Base-by-base conservation (phyloP, 2,888 invertebrate species). In the Cyaniris semiargus region DNA sequence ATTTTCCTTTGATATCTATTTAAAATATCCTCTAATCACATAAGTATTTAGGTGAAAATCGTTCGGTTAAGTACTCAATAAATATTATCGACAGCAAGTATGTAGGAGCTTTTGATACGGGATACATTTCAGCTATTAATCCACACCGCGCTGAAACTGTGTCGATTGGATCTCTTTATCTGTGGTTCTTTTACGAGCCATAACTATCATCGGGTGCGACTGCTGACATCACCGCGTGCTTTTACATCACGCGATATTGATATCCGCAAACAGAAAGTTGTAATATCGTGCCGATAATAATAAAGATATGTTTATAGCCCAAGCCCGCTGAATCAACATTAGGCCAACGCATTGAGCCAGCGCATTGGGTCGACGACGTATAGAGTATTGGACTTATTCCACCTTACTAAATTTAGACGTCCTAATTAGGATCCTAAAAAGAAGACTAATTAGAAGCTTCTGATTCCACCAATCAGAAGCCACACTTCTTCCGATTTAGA, bases 81-180 rank as follows among this genome's bases (percentile, higher is more conserved):
- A 53, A 53, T 53, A 18, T 53, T 18, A 58, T 58, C 58, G 58
- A 7, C 21, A 58, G 21, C n/a, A 56, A 23, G 7, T 60, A 60
- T 13, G 23, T 60, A 8, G 13, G 60, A 60, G 60, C 23, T 60
- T 60, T 60, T 13, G 60, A 60, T 60, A 60, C 10, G 15, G 10
- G 66, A 66, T 66, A 66, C 66, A 66, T 31, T 66, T 66, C 66
- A 15, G 66, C 27, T 27, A 27, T 66, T 10, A 60, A 60, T 60
- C 38, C 15, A 21, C 23, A 72, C n/a, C 72, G 10, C 31, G n/a
- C 23, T 21, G 27, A 44, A 74, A n/a, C 38, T 7, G 74, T 74
- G 74, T 48, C 44, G 74, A 74, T 48, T 74, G 74, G 23, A 74
- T 74, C 53, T 53, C 53, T 74, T 74, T 74, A 74, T 74, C 74